Percentiles rank a stretch among this genome's conserved stretches.
These are phyloP conservation scores for Saiga tatarica DNA, from an alignment of 2,113 vertebrate genomes.

Conservation along the genomic window DNA sequence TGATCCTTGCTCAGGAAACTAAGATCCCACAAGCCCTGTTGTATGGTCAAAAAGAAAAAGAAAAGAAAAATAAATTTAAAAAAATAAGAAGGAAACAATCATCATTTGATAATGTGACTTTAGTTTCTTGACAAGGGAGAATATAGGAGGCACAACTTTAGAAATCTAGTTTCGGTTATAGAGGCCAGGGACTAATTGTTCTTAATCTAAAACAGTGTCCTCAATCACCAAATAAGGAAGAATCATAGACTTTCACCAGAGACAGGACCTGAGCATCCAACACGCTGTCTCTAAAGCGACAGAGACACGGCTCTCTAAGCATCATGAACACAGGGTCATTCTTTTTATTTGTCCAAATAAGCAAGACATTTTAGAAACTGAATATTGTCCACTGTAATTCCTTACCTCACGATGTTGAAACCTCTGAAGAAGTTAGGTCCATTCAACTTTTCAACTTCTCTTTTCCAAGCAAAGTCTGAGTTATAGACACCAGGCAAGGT, in stretches of 20 bases:
- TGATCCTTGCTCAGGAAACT: not conserved
- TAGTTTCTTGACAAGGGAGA: not conserved
- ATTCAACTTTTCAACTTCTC: not conserved
- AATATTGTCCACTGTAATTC: not conserved
- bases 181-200: not conserved
- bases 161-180: not conserved
- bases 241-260: not conserved
- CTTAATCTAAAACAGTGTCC: not conserved
- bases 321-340: fast-evolving
- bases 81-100: not conserved
- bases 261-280: not conserved
- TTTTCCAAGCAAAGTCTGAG: not conserved
- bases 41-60: not conserved
- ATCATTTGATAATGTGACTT: not conserved
- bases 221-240: not conserved
- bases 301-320: not conserved
- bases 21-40: not conserved
- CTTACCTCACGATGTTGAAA: not conserved
- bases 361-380: not conserved
- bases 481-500: not conserved
- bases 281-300: fast-evolving
- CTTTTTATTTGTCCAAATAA: not conserved
- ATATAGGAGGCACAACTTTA: not conserved
- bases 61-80: not conserved
- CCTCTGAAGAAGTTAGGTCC: not conserved